A percentile compares a stretch with the other conserved stretches of the same genome.
Evolutionary conservation across 2,797 vertebrate species (phyloP).

Genomic region (Crenichthys baileyi): DNA sequence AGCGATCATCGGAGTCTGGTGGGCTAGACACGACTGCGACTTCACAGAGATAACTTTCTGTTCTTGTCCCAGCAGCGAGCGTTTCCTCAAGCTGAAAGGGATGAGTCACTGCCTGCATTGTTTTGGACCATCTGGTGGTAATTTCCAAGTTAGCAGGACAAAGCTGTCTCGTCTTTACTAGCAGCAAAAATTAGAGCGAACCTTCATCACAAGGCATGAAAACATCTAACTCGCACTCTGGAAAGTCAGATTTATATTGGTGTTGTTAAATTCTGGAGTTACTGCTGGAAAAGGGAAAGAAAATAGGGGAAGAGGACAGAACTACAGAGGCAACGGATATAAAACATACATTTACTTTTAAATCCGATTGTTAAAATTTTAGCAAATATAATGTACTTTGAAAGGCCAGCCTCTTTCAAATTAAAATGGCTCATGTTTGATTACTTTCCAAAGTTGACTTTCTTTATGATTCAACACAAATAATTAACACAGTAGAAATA

Average conservation of each 20-base stretch:
- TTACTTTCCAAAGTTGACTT: too few species aligned
- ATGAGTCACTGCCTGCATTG: slow-evolving; percentile 66
- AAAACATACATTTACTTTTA: background rate
- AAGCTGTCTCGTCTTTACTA: slow-evolving; percentile 62
- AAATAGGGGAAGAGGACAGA: background rate
- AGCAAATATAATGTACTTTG: background rate
- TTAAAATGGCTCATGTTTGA: too few species aligned
- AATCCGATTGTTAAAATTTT: background rate
- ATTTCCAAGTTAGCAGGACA: slow-evolving; percentile 62
- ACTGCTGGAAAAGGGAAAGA: background rate
- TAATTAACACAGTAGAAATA: too few species aligned
- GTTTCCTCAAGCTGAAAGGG: slow-evolving; percentile 50
- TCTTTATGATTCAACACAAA: too few species aligned
- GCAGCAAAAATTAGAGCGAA: slow-evolving; percentile 54
- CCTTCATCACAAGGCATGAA: slow-evolving; percentile 44
- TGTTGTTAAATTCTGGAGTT: background rate
- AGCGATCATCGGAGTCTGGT: slow-evolving; percentile 33
- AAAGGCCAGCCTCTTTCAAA: too few species aligned
- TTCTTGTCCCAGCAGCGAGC: slow-evolving; percentile 54
- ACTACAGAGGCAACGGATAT: background rate
- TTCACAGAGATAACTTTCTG: slow-evolving; percentile 44
- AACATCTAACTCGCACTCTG: slow-evolving; percentile 23
- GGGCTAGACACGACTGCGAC: slow-evolving; percentile 45
- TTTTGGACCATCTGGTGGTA: slow-evolving; percentile 65
- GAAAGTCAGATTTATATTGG: slow-evolving; percentile 6